phyloP scores from a whole-genome alignment of 2,888 invertebrate genomes.

The Megaustenia siamemsis region DNA sequence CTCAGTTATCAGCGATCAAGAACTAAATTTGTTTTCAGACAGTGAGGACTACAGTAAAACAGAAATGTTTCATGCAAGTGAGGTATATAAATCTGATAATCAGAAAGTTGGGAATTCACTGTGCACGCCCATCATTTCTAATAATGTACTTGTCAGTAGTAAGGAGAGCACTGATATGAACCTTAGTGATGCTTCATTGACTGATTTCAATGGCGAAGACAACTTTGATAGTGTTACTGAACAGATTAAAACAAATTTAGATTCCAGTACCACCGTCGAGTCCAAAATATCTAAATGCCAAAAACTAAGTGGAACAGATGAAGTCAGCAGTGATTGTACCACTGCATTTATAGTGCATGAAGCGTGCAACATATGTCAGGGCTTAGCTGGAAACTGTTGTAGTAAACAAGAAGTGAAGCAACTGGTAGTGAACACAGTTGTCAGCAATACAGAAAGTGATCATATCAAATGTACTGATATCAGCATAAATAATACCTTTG shows the following conservation, averaged over 20 bases:
- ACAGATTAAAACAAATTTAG: neutral
- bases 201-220: neutral
- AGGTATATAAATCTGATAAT: neutral
- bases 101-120: neutral
- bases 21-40: constrained; percentile 25
- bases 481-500: neutral
- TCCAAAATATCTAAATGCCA: too few species aligned
- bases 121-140: neutral
- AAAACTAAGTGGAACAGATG: neutral
- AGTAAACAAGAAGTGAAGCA: neutral
- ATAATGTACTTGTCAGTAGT: neutral
- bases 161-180: neutral
- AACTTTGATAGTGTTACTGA: neutral
- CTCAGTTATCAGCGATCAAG: neutral
- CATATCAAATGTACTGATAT: neutral
- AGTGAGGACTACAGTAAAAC: neutral
- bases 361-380: too few species aligned
- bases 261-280: too few species aligned
- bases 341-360: neutral
- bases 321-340: neutral
- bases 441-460: neutral
- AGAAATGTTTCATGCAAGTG: neutral
- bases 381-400: neutral
- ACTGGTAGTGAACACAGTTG: neutral
- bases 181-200: neutral